Evolutionary conservation across 1,140 invertebrate species (phyloP).

Genomic region (Solenopsis invicta): DNA sequence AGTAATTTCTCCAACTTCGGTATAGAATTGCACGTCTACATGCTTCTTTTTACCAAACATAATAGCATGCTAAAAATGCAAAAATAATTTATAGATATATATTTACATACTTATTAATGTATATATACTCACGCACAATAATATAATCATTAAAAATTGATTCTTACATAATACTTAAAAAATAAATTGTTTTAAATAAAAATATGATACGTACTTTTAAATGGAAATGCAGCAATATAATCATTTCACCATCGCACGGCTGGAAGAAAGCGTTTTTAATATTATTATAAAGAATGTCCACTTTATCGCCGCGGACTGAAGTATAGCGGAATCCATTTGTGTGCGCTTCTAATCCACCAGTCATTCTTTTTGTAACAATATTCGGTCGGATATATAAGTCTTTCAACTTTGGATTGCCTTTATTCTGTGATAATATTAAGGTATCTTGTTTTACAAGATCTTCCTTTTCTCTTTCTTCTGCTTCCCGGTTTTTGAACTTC

Average conservation of each 20-base stretch:
- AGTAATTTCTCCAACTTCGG: constrained; percentile 99
- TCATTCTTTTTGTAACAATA: constrained; percentile 99
- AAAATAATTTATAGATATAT: constrained; percentile 9
- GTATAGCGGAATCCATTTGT: constrained; percentile 99
- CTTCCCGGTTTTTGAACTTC: constrained; percentile 98
- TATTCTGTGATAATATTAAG: constrained; percentile 97
- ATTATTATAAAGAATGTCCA: constrained; percentile 99
- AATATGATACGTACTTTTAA: constrained; percentile 90
- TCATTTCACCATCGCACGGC: constrained; percentile 99
- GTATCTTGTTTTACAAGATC: constrained; percentile 99
- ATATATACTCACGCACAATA: too few relatives aligned
- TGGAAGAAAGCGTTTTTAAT: constrained; percentile 99
- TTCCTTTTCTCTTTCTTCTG: constrained; percentile 99
- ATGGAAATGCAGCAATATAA: constrained; percentile 99
- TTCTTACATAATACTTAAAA: not conserved
- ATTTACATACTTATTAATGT: not conserved
- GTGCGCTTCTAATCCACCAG: constrained; percentile 96
- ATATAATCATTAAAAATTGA: not conserved
- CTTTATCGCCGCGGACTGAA: constrained; percentile 99
- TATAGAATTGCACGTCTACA: constrained; percentile 99
- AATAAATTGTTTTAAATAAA: constrained; percentile 36
- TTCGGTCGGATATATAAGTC: constrained; percentile 99
- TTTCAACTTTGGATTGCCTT: constrained; percentile 99
- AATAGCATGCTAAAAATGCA: constrained; percentile 93
- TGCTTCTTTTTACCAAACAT: constrained; percentile 99